Percentiles rank a stretch among this genome's conserved stretches.
Conservation (phyloP, 2,113 vertebrate species). For the Takifugu flavidus region DNA sequence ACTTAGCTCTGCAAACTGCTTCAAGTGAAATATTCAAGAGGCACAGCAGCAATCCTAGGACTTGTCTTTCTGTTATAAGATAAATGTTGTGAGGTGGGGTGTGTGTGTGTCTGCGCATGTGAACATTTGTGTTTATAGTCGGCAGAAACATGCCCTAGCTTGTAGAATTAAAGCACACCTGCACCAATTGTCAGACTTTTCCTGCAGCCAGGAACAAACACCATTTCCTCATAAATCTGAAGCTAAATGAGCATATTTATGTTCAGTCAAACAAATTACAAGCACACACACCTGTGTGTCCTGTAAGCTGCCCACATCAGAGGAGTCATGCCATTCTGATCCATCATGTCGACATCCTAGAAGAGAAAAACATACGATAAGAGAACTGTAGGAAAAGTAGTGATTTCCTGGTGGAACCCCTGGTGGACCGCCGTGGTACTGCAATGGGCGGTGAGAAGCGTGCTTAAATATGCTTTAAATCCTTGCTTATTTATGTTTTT, state of each 20-base stretch:
- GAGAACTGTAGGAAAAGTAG: not conserved
- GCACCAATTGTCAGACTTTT: not conserved
- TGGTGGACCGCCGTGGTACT: too few species aligned
- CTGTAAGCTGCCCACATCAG: conserved; percentile 99
- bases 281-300: conserved; percentile 87
- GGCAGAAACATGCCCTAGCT: conserved; percentile 9
- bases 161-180: not conserved
- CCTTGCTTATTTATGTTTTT: too few species aligned
- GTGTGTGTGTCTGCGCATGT: not conserved
- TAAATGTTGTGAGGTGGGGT: not conserved
- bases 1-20: not conserved
- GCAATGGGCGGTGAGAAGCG: too few species aligned
- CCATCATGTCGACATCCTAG: conserved; percentile 99
- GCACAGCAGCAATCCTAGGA: not conserved
- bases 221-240: not conserved
- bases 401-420: too few species aligned
- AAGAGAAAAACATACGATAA: not conserved
- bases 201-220: not conserved
- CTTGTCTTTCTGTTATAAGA: conserved; percentile 1
- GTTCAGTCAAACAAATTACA: not conserved
- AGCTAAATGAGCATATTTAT: not conserved
- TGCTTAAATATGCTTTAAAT: too few species aligned
- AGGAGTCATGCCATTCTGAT: conserved; percentile 99
- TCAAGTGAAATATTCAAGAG: conserved; percentile 5
- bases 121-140: not conserved